Evolutionary conservation across 2,797 vertebrate species (phyloP).

Genomic region (Amblyraja radiata): DNA sequence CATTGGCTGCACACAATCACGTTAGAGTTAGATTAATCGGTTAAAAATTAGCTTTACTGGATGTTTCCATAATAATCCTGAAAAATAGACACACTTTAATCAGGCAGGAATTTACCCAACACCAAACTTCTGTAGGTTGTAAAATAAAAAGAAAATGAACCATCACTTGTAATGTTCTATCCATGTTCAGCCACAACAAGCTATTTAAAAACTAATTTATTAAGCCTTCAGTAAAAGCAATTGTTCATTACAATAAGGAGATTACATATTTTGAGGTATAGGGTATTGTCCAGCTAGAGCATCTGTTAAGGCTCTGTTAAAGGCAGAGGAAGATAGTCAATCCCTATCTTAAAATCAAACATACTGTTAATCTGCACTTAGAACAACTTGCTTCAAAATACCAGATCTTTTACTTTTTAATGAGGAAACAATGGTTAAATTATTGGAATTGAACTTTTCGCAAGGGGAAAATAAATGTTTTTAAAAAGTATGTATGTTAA

Average conservation of each 20-base stretch:
- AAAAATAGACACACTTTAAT: neutral
- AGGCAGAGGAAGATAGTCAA: neutral
- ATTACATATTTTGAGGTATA: neutral
- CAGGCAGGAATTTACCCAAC: neutral
- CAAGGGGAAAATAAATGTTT: neutral
- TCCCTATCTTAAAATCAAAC: neutral
- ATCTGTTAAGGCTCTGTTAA: neutral
- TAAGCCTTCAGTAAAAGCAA: neutral
- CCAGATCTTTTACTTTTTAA: neutral
- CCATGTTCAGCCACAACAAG: neutral
- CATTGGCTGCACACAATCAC: neutral
- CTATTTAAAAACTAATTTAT: neutral
- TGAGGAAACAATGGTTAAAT: neutral
- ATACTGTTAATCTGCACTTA: neutral
- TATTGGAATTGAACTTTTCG: neutral
- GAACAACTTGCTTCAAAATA: neutral
- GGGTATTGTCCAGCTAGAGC: neutral
- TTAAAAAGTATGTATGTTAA: conserved; percentile 6
- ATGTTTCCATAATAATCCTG: neutral
- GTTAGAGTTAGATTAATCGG: neutral
- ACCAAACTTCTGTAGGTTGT: neutral
- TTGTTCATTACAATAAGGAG: neutral
- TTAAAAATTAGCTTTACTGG: neutral
- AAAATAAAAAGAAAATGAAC: neutral
- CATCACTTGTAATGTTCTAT: neutral